Evolutionary conservation across 2,888 invertebrate species (phyloP).

Genomic region (Cantharis rustica): DNA sequence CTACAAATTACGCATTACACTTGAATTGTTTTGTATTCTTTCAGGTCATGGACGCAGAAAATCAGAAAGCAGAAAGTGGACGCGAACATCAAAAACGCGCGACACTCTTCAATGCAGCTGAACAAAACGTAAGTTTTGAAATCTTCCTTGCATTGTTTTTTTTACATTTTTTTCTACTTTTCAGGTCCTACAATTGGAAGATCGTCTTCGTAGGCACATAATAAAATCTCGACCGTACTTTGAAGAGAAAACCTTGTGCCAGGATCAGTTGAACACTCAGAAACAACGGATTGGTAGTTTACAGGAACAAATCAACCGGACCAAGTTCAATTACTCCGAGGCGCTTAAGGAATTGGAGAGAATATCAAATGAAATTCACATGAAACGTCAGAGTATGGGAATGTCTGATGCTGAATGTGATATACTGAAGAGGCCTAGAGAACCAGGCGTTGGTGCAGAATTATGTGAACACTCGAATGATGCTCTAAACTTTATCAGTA

Average conservation of each 20-base stretch:
- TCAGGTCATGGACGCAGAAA: constrained; percentile 91
- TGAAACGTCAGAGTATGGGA: constrained; percentile 62
- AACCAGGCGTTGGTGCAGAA: constrained; percentile 71
- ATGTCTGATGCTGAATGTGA: constrained; percentile 49
- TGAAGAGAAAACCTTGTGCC: constrained; percentile 85
- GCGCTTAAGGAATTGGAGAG: constrained; percentile 84
- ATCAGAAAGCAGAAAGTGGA: constrained; percentile 85
- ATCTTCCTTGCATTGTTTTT: neutral
- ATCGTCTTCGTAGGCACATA: constrained; percentile 80
- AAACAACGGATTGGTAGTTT: constrained; percentile 82
- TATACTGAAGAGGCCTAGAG: constrained; percentile 61
- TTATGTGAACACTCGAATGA: constrained; percentile 44
- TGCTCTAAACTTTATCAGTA: constrained; percentile 21
- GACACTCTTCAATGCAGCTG: constrained; percentile 78
- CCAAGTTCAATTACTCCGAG: constrained; percentile 81
- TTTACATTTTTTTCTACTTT: neutral
- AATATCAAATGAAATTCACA: constrained; percentile 91
- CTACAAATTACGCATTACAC: neutral
- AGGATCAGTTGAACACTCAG: constrained; percentile 83
- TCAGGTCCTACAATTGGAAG: constrained; percentile 76
- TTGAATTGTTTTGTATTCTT: neutral
- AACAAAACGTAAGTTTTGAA: constrained; percentile 66
- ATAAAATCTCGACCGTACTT: constrained; percentile 89
- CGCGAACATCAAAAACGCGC: constrained; percentile 85
- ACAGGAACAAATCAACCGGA: constrained; percentile 76